phyloP scores from a whole-genome alignment of 1,140 invertebrate species.

The Ostrea edulis region DNA sequence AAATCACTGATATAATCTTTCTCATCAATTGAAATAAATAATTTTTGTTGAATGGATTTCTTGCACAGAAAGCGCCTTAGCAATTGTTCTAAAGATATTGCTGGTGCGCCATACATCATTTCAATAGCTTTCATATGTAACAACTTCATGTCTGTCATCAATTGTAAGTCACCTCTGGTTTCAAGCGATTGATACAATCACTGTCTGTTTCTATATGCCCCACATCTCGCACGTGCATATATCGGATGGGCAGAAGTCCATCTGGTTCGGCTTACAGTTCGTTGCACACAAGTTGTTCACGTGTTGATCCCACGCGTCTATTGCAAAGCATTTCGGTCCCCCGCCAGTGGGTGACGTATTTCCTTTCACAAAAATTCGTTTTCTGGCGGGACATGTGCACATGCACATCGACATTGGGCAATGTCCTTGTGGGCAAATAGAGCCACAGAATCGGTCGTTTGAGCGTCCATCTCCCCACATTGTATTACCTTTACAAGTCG shows the following conservation, averaged over 20 bases:
- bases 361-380: background rate
- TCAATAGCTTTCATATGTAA: background rate
- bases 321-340: slow-evolving; percentile 3
- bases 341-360: background rate
- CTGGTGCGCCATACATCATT: background rate
- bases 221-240: slow-evolving; percentile 35
- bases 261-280: slow-evolving; percentile 19
- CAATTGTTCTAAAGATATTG: background rate
- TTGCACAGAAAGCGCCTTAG: background rate
- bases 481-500: slow-evolving; percentile 54
- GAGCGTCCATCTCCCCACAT: slow-evolving; percentile 43
- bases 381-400: slow-evolving; percentile 54
- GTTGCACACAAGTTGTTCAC: slow-evolving; percentile 7
- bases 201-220: slow-evolving; percentile 13
- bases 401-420: slow-evolving; percentile 60
- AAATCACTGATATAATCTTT: too few relatives aligned
- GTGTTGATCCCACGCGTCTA: slow-evolving; percentile 30
- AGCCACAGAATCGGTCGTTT: slow-evolving; percentile 60
- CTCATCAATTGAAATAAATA: too few relatives aligned
- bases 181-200: background rate
- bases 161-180: background rate
- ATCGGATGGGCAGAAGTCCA: slow-evolving; percentile 28
- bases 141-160: background rate
- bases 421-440: slow-evolving; percentile 56
- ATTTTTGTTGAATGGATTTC: slow-evolving; percentile 12